These are phyloP conservation scores for Invenusta paracnida DNA, from an alignment of 2,888 invertebrate species.

Conservation along the genomic window DNA sequence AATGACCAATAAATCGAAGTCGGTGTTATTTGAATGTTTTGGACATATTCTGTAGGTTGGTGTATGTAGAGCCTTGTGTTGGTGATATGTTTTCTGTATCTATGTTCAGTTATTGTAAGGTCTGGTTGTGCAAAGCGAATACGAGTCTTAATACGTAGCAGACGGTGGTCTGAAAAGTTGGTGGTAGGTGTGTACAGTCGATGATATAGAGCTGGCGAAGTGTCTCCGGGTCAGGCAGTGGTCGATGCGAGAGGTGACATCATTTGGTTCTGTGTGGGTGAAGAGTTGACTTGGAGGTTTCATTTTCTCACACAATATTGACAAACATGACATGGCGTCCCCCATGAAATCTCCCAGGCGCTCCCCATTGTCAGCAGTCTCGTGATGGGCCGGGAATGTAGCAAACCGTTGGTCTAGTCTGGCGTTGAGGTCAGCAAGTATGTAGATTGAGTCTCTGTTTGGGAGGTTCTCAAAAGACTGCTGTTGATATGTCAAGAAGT, in stretches of 20 bases:
- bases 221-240: neutral
- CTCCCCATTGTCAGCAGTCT: neutral
- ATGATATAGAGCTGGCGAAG: neutral
- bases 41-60: too few relatives aligned
- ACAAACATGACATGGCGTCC: neutral
- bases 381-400: neutral
- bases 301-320: neutral
- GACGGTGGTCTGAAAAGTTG: neutral
- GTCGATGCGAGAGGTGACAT: neutral
- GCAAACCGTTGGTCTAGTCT: too few relatives aligned
- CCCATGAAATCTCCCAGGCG: neutral
- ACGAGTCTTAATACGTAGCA: neutral
- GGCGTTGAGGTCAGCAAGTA: too few relatives aligned
- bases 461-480: too few relatives aligned
- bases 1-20: too few relatives aligned
- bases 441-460: too few relatives aligned
- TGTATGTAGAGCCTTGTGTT: too few relatives aligned
- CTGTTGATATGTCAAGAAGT: too few relatives aligned
- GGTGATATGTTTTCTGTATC: too few relatives aligned
- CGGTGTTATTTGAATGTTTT: too few relatives aligned
- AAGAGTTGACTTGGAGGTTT: neutral
- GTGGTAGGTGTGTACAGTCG: neutral
- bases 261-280: neutral
- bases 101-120: too few relatives aligned
- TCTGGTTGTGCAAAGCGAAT: neutral